Conservation (phyloP, 1,140 invertebrate genomes). For the Atta cephalotes region DNA sequence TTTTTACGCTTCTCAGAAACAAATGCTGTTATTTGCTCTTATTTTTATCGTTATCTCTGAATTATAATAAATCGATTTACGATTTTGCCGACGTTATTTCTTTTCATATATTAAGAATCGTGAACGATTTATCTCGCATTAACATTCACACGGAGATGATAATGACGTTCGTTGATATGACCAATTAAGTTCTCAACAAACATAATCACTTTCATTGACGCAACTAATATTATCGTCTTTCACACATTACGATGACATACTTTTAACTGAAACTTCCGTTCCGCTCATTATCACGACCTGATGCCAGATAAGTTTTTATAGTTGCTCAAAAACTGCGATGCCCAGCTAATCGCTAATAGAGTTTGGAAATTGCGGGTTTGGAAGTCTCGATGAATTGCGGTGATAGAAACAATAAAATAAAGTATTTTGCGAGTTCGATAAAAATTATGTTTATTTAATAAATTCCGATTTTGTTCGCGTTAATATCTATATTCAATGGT, state of each 20-base stretch:
- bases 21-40: constrained; percentile 6
- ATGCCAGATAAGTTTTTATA: constrained; percentile 37
- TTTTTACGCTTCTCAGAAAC: constrained; percentile 15
- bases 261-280: constrained; percentile 60
- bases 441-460: too few species aligned
- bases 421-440: too few species aligned
- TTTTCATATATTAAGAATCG: constrained; percentile 22
- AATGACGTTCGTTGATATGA: constrained; percentile 41
- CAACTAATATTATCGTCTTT: constrained; percentile 34
- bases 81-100: background rate
- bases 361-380: too few species aligned
- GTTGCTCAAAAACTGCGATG: background rate
- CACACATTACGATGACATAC: constrained; percentile 35
- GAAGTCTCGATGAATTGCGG: too few species aligned
- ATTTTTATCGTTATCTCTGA: constrained; percentile 44
- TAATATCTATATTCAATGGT: too few species aligned
- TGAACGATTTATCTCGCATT: constrained; percentile 22
- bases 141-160: constrained; percentile 31
- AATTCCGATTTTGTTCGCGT: too few species aligned
- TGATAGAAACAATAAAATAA: too few species aligned
- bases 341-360: background rate
- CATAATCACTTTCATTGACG: constrained; percentile 48
- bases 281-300: constrained; percentile 50
- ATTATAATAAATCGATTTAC: constrained; percentile 33
- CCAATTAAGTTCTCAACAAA: constrained; percentile 21